Conservation (phyloP, 2,888 invertebrate species). For the Ditula angustiorana region DNA sequence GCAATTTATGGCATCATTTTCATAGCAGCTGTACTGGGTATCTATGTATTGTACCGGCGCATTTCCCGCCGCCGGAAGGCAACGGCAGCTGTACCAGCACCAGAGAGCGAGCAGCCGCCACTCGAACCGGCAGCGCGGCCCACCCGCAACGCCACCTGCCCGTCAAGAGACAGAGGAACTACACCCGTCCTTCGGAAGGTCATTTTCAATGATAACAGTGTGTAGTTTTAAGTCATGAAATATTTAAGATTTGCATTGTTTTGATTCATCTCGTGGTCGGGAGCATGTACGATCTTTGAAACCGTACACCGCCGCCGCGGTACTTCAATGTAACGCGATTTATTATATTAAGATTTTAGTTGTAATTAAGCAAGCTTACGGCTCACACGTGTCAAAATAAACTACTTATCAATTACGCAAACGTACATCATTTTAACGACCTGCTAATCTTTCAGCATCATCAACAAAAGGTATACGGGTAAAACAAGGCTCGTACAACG, state of each 20-base stretch:
- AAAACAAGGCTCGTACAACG: background rate
- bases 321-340: background rate
- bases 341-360: background rate
- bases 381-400: too few species aligned
- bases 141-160: background rate
- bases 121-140: background rate
- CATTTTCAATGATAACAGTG: too few species aligned
- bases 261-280: too few species aligned
- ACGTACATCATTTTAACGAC: too few species aligned
- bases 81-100: background rate
- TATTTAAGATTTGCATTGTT: too few species aligned
- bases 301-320: constrained; percentile 1
- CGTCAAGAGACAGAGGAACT: too few species aligned
- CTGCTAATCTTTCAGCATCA: background rate
- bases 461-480: background rate
- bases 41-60: background rate
- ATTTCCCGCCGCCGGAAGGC: background rate
- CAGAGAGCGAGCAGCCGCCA: background rate
- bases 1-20: background rate
- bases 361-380: too few species aligned
- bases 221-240: too few species aligned
- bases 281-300: background rate
- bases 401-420: too few species aligned
- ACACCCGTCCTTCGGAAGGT: too few species aligned
- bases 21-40: background rate